Evolutionary conservation across 1,140 invertebrate genomes (phyloP), one percentile per base, ranked within the genome.

Genomic region (Saccostrea glomerata): DNA sequence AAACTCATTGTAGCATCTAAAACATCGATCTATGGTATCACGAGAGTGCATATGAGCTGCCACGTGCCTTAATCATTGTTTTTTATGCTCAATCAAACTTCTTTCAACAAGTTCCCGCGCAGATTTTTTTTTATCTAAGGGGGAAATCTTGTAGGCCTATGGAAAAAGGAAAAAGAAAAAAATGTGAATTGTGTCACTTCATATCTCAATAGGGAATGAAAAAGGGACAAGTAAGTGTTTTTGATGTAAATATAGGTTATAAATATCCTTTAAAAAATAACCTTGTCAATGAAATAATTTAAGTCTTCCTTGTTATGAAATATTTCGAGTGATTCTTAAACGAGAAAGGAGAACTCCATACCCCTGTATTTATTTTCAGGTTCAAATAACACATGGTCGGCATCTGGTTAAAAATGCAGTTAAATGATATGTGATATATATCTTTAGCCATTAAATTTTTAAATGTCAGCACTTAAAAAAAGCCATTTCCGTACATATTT

Each of bases 51-150:
- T 36, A 15, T 66, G 70, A 9, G 15, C 15, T 11, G 58, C 58
- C 70, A 77, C 70, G 70, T 77, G 70, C 70, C 15, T 4, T 5
- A 30, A 25, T 30, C 70, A 36, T 77, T 77, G 70, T 25, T 30
- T 77, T 77, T 63, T 63, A 63, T 63, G 58, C 58, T n/a, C 58
- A 63, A 63, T 63, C 58, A 30, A 30, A 63, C 58, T 30, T 77
- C 70, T 77, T 77, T 77, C 70, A 77, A 77, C 70, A 77, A 25
- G 30, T 77, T 30, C 25, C 25, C 12, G 58, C 70, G 30, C 30
- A 30, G 9, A 17, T 6, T 66, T 23, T n/a, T 63, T 6, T 77
- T 77, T 77, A 77, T 77, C 70, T 77, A 15, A 36, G 11, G 25
- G 11, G 30, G 15, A 40, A 36, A 77, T 77, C 70, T 77, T 30